Evolutionary conservation across 2,113 vertebrate species (phyloP), one percentile per base, ranked within the genome.

Genomic region (Ranitomeya variabilis): DNA sequence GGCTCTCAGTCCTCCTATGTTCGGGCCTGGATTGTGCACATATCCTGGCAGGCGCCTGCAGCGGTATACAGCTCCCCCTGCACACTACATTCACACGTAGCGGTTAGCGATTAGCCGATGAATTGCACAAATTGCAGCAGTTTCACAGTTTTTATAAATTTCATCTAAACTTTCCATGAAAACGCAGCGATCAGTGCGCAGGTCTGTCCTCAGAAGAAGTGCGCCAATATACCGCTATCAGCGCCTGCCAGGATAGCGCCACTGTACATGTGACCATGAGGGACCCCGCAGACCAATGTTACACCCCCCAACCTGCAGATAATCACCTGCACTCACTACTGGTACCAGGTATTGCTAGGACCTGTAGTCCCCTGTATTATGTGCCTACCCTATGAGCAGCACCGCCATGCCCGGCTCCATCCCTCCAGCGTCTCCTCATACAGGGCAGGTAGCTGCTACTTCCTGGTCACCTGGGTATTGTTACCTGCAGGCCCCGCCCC

Each of bases 401-500:
- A 14, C 2, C 71, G 2, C 16, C 10, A 74, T 11, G 0, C 5
- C 71, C 0, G 14, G 31, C 71, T 51, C 71, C 71, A 74, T 74
- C 15, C 37, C 71, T 8, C 69, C 15, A 16, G 3, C n/a, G 66
- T 23, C 66, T 67, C 66, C 62, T 0, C 60, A 15, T 62, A 15
- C 14, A 6, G 23, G 4, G 5, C 71, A 51, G 71, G 31, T 74
- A 51, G 7, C 31, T 74, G 31, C 31, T 51, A 5, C 71, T 45
- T 74, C 71, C 71, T 74, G 71, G 51, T 74, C 71, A 74, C 71
- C 26, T 74, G 31, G 69, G 31, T 73, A 31, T 73, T 74, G 31
- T 31, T 74, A 31, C 69, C 69, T 74, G 71, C 71, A 45, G 37
- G 31, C 31, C 37, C 71, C 31, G 31, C 71, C 71, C 71, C 37